These are phyloP conservation scores for Drosophila setosimentum DNA, from an alignment of 2,888 invertebrate genomes.

Conservation along the genomic window DNA sequence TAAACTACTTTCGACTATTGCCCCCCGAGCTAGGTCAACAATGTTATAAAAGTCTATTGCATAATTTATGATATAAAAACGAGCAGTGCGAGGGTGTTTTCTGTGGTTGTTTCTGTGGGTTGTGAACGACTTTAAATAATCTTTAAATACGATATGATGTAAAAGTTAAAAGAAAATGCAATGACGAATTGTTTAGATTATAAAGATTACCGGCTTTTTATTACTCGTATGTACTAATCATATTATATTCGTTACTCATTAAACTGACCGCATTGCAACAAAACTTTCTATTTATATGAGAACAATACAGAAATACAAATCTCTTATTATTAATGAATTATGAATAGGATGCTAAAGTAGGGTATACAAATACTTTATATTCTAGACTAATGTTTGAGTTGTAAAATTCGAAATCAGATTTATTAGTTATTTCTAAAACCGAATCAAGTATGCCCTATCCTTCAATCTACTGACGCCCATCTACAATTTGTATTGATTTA, in stretches of 20 bases:
- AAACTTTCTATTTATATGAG: background rate
- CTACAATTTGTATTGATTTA: background rate
- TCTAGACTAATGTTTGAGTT: background rate
- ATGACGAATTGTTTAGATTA: background rate
- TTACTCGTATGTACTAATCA: background rate
- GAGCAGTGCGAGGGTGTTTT: conserved; percentile 21
- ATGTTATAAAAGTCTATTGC: conserved; percentile 28
- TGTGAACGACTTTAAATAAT: background rate
- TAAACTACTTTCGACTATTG: conserved; percentile 50
- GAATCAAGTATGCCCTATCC: background rate
- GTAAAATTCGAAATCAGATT: background rate
- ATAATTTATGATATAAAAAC: conserved; percentile 41
- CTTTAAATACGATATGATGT: background rate
- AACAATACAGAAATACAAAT: background rate
- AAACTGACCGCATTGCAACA: background rate
- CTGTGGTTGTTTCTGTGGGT: background rate
- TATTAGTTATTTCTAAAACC: background rate
- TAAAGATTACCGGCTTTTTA: background rate
- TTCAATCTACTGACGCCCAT: background rate
- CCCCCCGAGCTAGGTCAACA: conserved; percentile 51
- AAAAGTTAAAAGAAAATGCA: background rate
- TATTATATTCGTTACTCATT: background rate
- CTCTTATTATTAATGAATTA: background rate
- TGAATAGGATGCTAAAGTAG: rapidly evolving
- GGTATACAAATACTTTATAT: background rate